A percentile compares a stretch with the other conserved stretches of the same genome.
phyloP scores from a whole-genome alignment of 2,113 vertebrate species.

The Callospermophilus lateralis region DNA sequence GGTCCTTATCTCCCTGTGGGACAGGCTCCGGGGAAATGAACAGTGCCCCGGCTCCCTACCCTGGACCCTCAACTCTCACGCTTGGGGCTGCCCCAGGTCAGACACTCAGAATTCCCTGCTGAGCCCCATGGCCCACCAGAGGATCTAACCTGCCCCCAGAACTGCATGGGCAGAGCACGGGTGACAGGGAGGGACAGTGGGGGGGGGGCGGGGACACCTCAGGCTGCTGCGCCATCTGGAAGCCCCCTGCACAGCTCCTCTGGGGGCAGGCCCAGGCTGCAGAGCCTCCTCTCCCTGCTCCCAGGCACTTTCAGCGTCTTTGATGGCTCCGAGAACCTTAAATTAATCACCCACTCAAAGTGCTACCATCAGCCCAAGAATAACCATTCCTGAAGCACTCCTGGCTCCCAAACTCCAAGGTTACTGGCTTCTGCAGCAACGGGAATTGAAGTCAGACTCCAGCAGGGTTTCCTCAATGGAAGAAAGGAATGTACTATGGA shows the following conservation, averaged over 20 bases:
- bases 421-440: not conserved
- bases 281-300: not conserved
- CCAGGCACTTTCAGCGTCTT: constrained; percentile 9
- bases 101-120: not conserved
- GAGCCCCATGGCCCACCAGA: not conserved
- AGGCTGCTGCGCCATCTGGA: not conserved
- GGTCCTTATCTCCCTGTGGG: not conserved
- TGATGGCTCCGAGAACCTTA: constrained; percentile 66
- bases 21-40: not conserved
- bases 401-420: constrained; percentile 23
- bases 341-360: constrained; percentile 77
- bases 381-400: constrained; percentile 56
- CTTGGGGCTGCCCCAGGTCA: not conserved
- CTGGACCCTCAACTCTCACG: not conserved
- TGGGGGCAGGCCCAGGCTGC: not conserved
- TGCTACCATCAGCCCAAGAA: constrained; percentile 69
- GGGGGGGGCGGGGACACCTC: not conserved
- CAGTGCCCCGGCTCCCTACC: too few species aligned
- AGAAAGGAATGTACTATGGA: not conserved
- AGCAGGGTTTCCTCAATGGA: not conserved
- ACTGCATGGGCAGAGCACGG: not conserved
- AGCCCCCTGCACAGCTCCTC: not conserved
- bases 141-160: not conserved
- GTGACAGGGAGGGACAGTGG: too few species aligned
- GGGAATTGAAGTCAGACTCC: not conserved